Evolutionary conservation across 1,140 invertebrate genomes (phyloP), one percentile per base, ranked within the genome.

Genomic region (Drosophila orena): DNA sequence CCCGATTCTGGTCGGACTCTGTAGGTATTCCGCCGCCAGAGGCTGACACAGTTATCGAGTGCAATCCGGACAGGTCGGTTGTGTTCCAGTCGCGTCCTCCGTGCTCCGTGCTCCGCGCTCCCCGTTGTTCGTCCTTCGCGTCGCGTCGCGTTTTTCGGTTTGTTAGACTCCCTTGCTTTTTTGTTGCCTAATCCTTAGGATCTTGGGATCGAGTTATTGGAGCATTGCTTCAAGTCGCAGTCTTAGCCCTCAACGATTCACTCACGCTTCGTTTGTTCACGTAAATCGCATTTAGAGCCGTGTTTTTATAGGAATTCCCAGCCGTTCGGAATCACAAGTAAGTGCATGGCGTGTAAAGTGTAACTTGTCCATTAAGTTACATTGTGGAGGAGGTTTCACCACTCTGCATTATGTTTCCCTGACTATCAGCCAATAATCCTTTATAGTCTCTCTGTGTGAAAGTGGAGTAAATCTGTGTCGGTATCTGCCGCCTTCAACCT

Each of bases 11-110:
- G 1, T 53, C 20, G 42, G 75, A 78, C 75, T 80, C 61, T 66
- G 37, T 44, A 64, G 72, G 81, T 68, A 90, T 90, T 90, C 85
- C 86, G 60, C 50, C 52, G 81, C 74, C 78, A 58, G 50, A 69
- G 60, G 46, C 73, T 91, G 90, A 91, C 90, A 91, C 90, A 91
- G 90, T 91, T 91, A 91, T 91, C 77, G 84, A 86, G 83, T 91
- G 90, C 83, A 91, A 89, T 91, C 77, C 90, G 77, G 64, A 77
- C 80, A 84, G 89, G 90, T 89, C 90, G 90, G 90, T 85, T 85
- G 90, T 91, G 80, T 89, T 44, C 3, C 11, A 38, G 46, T 52
- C 35, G 35, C 35, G 35, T 37, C 12, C 35, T 37, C 37, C 37
- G 11, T 12, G 37, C 12, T 61, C 43, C 3, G 17, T 17, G 17